Percentiles rank a stretch among this genome's conserved stretches.
Evolutionary conservation across 2,888 invertebrate species (phyloP).

Genomic region (Acanthopleura granulata): DNA sequence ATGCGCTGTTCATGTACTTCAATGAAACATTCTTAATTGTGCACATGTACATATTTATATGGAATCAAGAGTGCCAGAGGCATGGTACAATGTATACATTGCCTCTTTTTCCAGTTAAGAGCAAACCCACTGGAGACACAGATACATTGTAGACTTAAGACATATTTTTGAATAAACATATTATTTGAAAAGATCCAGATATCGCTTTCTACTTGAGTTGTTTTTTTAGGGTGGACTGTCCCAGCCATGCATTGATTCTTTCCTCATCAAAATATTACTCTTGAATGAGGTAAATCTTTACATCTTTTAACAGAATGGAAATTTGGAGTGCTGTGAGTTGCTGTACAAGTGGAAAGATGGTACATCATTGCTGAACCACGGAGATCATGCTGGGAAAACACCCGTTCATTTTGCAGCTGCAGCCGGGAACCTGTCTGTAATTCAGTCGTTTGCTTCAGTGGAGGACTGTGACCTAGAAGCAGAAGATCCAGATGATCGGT

Average conservation of each 20-base stretch:
- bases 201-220: background rate
- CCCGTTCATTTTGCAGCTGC: constrained; percentile 62
- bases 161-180: too few species aligned
- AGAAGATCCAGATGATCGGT: constrained; percentile 51
- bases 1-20: too few species aligned
- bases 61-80: too few species aligned
- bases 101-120: too few species aligned
- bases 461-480: constrained; percentile 28
- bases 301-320: constrained; percentile 52
- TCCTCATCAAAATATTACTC: background rate
- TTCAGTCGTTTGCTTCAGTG: constrained; percentile 38
- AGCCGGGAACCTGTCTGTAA: constrained; percentile 50
- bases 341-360: constrained; percentile 36
- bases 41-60: too few species aligned
- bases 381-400: constrained; percentile 58
- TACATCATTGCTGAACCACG: constrained; percentile 35
- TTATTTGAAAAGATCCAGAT: too few species aligned
- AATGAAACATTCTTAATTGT: too few species aligned
- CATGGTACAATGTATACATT: too few species aligned
- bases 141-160: too few species aligned
- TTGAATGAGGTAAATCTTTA: background rate
- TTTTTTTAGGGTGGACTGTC: too few species aligned
- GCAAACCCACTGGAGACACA: too few species aligned
- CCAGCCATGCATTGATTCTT: background rate
- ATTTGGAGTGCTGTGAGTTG: constrained; percentile 45